Evolutionary conservation across 2,888 invertebrate species (phyloP).

Genomic region (Athripsodes cinereus): DNA sequence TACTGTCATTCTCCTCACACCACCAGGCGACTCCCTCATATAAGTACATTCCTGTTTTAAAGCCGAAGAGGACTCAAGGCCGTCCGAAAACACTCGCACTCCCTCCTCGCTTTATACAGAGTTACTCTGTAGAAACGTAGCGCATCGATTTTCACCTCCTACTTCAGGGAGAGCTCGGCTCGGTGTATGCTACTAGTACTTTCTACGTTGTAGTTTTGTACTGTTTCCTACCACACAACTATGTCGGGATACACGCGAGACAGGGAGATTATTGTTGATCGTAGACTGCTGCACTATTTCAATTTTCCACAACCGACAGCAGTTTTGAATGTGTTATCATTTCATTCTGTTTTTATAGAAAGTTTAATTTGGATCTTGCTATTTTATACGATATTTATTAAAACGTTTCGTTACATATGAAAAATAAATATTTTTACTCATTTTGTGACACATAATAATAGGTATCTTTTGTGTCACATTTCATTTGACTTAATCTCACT

Average conservation of each 20-base stretch:
- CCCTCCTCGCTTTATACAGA: neutral
- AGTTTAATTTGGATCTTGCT: too few relatives aligned
- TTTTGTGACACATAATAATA: too few relatives aligned
- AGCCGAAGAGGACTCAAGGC: constrained; percentile 10
- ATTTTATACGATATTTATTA: too few relatives aligned
- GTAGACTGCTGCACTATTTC: neutral
- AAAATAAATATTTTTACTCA: too few relatives aligned
- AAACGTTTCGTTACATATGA: too few relatives aligned
- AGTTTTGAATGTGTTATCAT: neutral
- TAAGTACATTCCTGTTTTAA: neutral
- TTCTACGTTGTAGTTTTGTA: too few relatives aligned
- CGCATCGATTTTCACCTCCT: constrained; percentile 14
- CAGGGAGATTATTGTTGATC: neutral
- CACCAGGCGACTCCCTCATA: neutral
- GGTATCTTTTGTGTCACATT: too few relatives aligned
- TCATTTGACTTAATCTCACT: too few relatives aligned
- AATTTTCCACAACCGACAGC: neutral
- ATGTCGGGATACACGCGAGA: neutral
- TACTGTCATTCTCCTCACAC: neutral
- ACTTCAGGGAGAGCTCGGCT: neutral
- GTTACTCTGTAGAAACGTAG: constrained; percentile 1
- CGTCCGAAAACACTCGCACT: constrained; percentile 12
- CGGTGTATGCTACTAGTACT: neutral
- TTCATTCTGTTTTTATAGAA: neutral
- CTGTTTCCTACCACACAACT: too few relatives aligned